Percentiles rank a stretch among this genome's conserved stretches.
phyloP scores from a whole-genome alignment of 2,113 vertebrate species.

The Colistium nudipinnis region DNA sequence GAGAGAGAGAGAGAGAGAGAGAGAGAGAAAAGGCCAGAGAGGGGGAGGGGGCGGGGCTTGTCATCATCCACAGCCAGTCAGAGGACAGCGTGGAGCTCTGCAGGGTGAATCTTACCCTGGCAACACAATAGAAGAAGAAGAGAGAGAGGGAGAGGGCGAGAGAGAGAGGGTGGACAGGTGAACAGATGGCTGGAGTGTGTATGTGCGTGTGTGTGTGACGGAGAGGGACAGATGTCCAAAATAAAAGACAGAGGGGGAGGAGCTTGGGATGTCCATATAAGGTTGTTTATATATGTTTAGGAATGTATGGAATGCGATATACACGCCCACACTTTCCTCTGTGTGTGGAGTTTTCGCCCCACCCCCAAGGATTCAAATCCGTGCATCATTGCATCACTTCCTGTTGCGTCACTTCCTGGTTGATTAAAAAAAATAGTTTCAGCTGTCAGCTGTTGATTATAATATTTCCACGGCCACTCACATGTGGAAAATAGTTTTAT shows the following conservation, averaged over 20 bases:
- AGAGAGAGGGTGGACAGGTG: slow-evolving; percentile 73
- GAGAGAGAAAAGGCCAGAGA: slow-evolving; percentile 49
- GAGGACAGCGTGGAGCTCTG: slow-evolving; percentile 68
- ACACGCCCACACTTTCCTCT: too few species aligned
- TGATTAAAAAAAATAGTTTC: too few species aligned
- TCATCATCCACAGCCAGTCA: slow-evolving; percentile 71
- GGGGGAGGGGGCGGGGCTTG: slow-evolving; percentile 55
- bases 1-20: slow-evolving; percentile 28
- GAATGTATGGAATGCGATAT: too few species aligned
- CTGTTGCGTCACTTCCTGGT: too few species aligned
- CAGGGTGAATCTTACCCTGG: slow-evolving; percentile 81
- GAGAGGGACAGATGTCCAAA: too few species aligned
- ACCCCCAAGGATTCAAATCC: too few species aligned
- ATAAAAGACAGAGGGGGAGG: too few species aligned
- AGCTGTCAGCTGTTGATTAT: slow-evolving; percentile 40
- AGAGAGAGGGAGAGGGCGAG: slow-evolving; percentile 29
- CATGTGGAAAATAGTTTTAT: background rate
- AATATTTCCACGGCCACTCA: too few species aligned
- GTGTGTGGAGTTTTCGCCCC: too few species aligned
- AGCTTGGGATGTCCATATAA: too few species aligned
- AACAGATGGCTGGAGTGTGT: slow-evolving; percentile 76
- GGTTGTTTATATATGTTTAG: too few species aligned
- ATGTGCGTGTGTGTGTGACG: slow-evolving; percentile 26
- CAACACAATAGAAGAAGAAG: slow-evolving; percentile 74
- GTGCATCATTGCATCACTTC: too few species aligned